Evolutionary conservation across 1,140 invertebrate species (phyloP).

Genomic region (Listronotus oregonensis): DNA sequence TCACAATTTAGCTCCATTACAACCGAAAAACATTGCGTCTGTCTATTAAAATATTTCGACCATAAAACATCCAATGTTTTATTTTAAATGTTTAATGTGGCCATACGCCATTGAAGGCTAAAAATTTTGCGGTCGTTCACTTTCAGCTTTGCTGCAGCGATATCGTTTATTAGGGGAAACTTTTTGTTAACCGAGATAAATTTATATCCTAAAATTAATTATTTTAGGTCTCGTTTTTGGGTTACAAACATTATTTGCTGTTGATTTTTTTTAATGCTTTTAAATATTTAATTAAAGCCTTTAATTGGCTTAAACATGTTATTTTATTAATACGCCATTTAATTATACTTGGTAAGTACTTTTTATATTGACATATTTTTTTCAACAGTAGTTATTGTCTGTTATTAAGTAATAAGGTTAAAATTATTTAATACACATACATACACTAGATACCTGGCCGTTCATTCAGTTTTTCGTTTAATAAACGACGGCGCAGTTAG

Average conservation of each 20-base stretch:
- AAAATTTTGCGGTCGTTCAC: constrained; percentile 20
- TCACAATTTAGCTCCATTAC: constrained; percentile 34
- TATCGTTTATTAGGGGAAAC: constrained; percentile 9
- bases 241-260: neutral
- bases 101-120: constrained; percentile 8
- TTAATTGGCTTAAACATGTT: too few species aligned
- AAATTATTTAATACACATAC: too few species aligned
- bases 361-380: too few species aligned
- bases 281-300: too few species aligned
- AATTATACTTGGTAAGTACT: too few species aligned
- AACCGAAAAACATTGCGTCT: constrained; percentile 26
- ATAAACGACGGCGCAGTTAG: too few species aligned
- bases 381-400: too few species aligned
- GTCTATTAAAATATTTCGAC: constrained; percentile 32
- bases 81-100: constrained; percentile 27
- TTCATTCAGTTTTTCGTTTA: too few species aligned
- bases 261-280: too few species aligned
- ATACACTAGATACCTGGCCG: too few species aligned
- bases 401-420: too few species aligned
- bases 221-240: neutral
- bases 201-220: constrained; percentile 9
- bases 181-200: neutral
- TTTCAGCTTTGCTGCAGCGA: constrained; percentile 5
- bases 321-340: too few species aligned
- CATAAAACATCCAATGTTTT: constrained; percentile 24